Conservation (phyloP, 1,140 invertebrate genomes). For the Drosophila pseudoananassae region DNA sequence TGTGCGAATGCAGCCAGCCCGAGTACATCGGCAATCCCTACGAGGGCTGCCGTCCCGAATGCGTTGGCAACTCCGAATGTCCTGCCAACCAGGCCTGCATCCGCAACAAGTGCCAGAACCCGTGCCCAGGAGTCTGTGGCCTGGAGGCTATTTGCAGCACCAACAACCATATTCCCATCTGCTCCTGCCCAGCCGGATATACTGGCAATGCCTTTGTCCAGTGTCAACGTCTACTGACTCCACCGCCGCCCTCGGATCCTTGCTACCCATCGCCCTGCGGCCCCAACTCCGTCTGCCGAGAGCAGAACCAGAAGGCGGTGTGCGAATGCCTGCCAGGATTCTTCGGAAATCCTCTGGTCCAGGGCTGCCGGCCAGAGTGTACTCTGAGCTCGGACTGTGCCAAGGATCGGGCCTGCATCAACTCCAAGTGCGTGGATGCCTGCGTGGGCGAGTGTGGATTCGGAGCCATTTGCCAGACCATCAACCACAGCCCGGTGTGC, state of each 20-base stretch:
- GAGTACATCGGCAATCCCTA: constrained; percentile 86
- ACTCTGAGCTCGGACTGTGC: constrained; percentile 92
- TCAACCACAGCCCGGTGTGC: constrained; percentile 92
- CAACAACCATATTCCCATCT: constrained; percentile 88
- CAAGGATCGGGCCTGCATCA: constrained; percentile 90
- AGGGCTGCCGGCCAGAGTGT: constrained; percentile 90
- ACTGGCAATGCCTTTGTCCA: constrained; percentile 91
- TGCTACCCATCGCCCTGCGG: constrained; percentile 91
- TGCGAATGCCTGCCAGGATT: constrained; percentile 90
- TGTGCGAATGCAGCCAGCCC: constrained; percentile 84
- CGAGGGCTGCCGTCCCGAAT: constrained; percentile 87
- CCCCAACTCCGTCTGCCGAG: constrained; percentile 88
- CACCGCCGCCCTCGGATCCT: constrained; percentile 86
- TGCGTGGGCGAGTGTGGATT: constrained; percentile 89
- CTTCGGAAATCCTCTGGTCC: constrained; percentile 91
- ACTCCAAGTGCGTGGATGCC: constrained; percentile 92
- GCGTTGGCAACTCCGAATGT: constrained; percentile 87
- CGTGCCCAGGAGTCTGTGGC: constrained; percentile 86
- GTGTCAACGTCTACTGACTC: constrained; percentile 63
- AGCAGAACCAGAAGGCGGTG: constrained; percentile 86
- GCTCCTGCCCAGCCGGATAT: constrained; percentile 86
- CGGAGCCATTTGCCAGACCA: constrained; percentile 87
- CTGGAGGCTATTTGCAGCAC: constrained; percentile 87
- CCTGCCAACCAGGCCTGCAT: constrained; percentile 85
- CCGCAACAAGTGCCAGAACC: constrained; percentile 87